A percentile compares a stretch with the other conserved stretches of the same genome.
Conservation (phyloP, 2,797 vertebrate genomes). For the Chiloscyllium punctatum region DNA sequence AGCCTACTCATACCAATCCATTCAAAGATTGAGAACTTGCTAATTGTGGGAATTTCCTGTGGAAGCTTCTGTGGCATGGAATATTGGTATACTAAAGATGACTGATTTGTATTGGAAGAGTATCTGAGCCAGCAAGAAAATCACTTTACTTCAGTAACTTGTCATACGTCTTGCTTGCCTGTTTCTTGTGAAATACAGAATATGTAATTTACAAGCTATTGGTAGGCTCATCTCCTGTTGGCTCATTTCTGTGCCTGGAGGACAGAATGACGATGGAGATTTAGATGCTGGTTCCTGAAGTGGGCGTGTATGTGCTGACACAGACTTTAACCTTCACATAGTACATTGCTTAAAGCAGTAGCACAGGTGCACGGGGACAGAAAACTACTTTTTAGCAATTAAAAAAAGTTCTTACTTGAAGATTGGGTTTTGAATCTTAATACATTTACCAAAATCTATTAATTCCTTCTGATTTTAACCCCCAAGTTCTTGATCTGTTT, state of each 20-base stretch:
- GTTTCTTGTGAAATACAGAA: background rate
- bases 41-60: background rate
- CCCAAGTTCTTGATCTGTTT: background rate
- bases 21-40: background rate
- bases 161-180: background rate
- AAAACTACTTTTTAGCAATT: background rate
- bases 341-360: constrained; percentile 33
- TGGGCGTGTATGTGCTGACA: constrained; percentile 37
- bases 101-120: too few relatives aligned
- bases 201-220: constrained; percentile 25
- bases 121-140: too few relatives aligned
- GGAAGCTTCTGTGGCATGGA: background rate
- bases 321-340: constrained; percentile 21
- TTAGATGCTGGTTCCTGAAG: constrained; percentile 36
- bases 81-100: background rate
- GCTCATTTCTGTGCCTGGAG: constrained; percentile 38
- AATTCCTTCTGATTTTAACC: background rate
- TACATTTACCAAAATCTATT: background rate
- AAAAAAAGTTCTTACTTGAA: background rate
- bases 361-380: constrained; percentile 15
- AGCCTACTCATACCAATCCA: too few relatives aligned
- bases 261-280: constrained; percentile 30
- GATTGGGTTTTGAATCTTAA: background rate
- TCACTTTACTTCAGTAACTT: background rate
- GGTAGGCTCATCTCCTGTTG: constrained; percentile 29